A percentile compares a stretch with the other conserved stretches of the same genome.
phyloP scores from a whole-genome alignment of 2,888 invertebrate species.

The Portevinia maculata region DNA sequence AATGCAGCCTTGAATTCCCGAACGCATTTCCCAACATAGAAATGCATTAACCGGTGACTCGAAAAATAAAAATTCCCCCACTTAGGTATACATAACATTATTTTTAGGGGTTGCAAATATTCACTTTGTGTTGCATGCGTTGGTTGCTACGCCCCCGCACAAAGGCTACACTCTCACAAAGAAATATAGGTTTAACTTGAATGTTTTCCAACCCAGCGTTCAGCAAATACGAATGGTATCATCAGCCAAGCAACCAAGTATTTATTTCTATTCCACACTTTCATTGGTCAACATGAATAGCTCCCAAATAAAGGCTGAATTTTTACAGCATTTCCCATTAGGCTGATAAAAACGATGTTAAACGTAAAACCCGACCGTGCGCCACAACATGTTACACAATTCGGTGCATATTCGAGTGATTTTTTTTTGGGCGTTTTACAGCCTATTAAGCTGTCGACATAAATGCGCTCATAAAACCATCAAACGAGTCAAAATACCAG shows the following conservation, averaged over 20 bases:
- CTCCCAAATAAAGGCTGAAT: background rate
- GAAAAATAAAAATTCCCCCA: background rate
- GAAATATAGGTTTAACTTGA: slow-evolving; percentile 53
- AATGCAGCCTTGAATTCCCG: background rate
- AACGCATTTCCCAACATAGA: slow-evolving; percentile 14
- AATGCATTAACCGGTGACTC: slow-evolving; percentile 1
- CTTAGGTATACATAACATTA: background rate
- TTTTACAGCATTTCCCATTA: background rate
- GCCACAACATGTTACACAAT: background rate
- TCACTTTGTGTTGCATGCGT: background rate
- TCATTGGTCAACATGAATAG: slow-evolving; percentile 4
- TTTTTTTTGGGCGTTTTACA: slow-evolving; percentile 66
- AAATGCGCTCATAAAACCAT: slow-evolving; percentile 81
- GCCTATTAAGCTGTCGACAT: slow-evolving; percentile 80
- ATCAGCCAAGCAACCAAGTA: background rate
- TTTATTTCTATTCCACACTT: too few relatives aligned
- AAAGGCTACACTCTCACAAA: slow-evolving; percentile 15
- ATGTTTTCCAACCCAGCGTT: slow-evolving; percentile 68
- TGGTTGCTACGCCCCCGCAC: slow-evolving; percentile 33
- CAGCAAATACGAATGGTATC: slow-evolving; percentile 48
- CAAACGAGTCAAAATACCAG: slow-evolving; percentile 81
- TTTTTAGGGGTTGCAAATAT: slow-evolving; percentile 36
- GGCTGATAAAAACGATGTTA: slow-evolving; percentile 13
- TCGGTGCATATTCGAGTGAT: slow-evolving; percentile 4
- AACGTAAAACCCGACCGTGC: slow-evolving; percentile 4